Conservation (phyloP, 2,797 vertebrate genomes). For the Microchirus variegatus region DNA sequence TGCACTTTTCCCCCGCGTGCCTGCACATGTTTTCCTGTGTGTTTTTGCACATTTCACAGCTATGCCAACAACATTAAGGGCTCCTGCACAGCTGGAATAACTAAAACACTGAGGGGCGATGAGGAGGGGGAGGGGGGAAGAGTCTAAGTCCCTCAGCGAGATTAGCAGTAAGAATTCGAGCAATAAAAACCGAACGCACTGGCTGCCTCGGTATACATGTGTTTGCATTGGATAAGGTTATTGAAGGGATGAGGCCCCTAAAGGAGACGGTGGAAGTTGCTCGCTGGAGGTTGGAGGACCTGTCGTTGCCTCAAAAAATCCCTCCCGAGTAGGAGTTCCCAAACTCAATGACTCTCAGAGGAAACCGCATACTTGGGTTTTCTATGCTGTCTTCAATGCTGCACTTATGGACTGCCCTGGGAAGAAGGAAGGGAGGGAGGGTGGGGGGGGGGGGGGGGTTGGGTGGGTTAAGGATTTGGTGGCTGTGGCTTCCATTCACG, state of each 20-base stretch:
- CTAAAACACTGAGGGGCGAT: slow-evolving; percentile 72
- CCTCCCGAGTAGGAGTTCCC: slow-evolving; percentile 45
- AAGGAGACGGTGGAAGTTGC: slow-evolving; percentile 54
- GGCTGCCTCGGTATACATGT: slow-evolving; percentile 49
- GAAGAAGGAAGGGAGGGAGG: neutral
- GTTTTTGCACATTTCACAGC: slow-evolving; percentile 74
- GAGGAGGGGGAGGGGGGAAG: slow-evolving; percentile 31
- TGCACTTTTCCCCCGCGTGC: slow-evolving; percentile 63
- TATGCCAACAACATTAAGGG: slow-evolving; percentile 80
- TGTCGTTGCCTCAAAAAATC: slow-evolving; percentile 42
- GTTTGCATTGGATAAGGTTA: slow-evolving; percentile 69
- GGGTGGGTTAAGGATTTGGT: slow-evolving; percentile 42
- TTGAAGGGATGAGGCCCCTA: slow-evolving; percentile 50
- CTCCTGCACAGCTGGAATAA: slow-evolving; percentile 77
- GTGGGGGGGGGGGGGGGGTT: neutral
- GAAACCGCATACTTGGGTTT: slow-evolving; percentile 59
- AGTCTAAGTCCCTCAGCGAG: slow-evolving; percentile 27
- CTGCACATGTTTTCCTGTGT: slow-evolving; percentile 68
- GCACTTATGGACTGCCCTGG: slow-evolving; percentile 53
- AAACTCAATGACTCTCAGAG: slow-evolving; percentile 43
- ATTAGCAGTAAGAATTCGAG: slow-evolving; percentile 75
- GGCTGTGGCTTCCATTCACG: slow-evolving; percentile 60
- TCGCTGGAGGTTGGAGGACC: slow-evolving; percentile 36
- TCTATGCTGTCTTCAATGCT: slow-evolving; percentile 46
- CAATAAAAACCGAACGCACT: slow-evolving; percentile 68